Percentiles rank a stretch among this genome's conserved stretches.
These are phyloP conservation scores for Morinoia aosen DNA, from an alignment of 2,888 invertebrate genomes.

Conservation along the genomic window DNA sequence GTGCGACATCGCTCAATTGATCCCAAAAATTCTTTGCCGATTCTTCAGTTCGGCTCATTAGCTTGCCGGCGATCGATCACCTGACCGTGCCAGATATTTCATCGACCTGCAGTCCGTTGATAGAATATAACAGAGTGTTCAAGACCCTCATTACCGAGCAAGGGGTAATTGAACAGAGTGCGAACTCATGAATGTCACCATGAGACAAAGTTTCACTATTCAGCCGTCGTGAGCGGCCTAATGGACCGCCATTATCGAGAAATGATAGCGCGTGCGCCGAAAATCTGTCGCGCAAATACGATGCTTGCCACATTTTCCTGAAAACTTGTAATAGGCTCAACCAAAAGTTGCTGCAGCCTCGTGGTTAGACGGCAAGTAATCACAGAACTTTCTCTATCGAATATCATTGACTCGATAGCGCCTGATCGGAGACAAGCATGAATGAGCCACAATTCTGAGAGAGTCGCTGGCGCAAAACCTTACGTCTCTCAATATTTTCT, in stretches of 20 bases:
- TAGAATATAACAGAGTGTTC: background rate
- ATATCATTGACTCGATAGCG: background rate
- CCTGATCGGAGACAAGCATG: background rate
- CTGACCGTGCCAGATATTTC: background rate
- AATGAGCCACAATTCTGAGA: background rate
- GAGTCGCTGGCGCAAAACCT: background rate
- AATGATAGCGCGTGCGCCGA: background rate
- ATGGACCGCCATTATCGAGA: background rate
- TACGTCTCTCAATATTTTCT: background rate
- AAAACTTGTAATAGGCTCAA: constrained; percentile 2
- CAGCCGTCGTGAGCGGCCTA: background rate
- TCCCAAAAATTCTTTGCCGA: background rate
- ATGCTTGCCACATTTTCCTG: background rate
- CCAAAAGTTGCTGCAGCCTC: background rate
- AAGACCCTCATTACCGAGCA: background rate
- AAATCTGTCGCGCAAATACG: background rate
- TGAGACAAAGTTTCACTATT: background rate
- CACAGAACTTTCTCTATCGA: constrained; percentile 2
- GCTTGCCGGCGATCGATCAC: background rate
- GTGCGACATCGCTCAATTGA: background rate
- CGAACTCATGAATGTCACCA: background rate
- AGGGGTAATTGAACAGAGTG: background rate
- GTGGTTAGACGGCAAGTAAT: background rate
- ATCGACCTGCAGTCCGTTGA: background rate
- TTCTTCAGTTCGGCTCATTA: background rate